A percentile compares a stretch with the other conserved stretches of the same genome.
Conservation (phyloP, 2,113 vertebrate genomes). For the Sinocyclocheilus anshuiensis region DNA sequence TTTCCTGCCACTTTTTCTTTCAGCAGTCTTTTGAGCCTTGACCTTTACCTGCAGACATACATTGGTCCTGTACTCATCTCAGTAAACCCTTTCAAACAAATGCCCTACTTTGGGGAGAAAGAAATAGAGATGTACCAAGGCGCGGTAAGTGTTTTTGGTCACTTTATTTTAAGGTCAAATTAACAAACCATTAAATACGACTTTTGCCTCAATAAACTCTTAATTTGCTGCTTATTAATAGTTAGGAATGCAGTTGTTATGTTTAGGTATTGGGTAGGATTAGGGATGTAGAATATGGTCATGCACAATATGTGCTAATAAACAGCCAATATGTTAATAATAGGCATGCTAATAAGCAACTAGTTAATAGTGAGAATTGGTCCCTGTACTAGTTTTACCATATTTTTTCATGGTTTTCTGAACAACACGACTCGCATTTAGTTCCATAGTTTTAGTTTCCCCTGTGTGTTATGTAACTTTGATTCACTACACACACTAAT, state of each 20-base stretch:
- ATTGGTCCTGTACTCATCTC: conserved; percentile 98
- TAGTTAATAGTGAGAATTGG: too few species aligned
- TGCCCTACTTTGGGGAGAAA: conserved; percentile 98
- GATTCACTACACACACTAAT: not conserved
- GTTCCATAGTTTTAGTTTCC: not conserved
- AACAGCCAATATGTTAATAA: too few species aligned
- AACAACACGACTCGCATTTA: not conserved
- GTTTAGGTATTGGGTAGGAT: too few species aligned
- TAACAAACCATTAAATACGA: too few species aligned
- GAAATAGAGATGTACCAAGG: conserved; percentile 99
- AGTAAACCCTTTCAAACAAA: conserved; percentile 98
- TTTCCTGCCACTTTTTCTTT: not conserved
- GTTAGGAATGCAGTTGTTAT: too few species aligned
- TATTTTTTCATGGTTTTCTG: conserved; percentile 1
- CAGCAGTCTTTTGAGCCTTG: conserved; percentile 73
- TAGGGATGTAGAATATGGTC: too few species aligned
- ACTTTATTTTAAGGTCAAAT: too few species aligned
- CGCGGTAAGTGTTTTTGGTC: conserved; percentile 82
- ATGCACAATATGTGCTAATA: too few species aligned
- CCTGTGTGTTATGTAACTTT: not conserved
- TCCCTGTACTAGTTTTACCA: too few species aligned
- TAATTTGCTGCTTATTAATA: too few species aligned
- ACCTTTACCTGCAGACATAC: conserved; percentile 85
- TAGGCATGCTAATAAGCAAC: too few species aligned
- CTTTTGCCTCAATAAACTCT: too few species aligned